These are phyloP conservation scores for Trinectes maculatus DNA, from an alignment of 2,113 vertebrate species.

Conservation along the genomic window DNA sequence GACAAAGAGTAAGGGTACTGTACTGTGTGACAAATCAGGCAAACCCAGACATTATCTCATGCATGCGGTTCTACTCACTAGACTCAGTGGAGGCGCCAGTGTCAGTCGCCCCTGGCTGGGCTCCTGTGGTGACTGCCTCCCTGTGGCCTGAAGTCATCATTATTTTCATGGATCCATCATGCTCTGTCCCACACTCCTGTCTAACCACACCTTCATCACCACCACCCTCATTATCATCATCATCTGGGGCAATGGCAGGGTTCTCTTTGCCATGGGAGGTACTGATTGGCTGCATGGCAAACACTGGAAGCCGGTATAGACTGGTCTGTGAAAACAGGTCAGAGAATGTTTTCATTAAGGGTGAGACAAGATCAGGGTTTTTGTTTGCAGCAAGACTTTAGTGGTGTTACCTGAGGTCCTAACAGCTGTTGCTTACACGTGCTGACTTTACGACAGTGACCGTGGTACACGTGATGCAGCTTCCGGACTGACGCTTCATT, in stretches of 20 bases:
- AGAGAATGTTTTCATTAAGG: too few species aligned
- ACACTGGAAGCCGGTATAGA: not conserved
- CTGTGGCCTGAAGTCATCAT: not conserved
- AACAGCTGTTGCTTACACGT: not conserved
- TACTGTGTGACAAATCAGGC: not conserved
- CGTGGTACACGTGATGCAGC: not conserved
- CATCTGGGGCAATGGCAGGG: not conserved
- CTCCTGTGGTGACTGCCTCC: constrained; percentile 6
- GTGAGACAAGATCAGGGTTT: not conserved
- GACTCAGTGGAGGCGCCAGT: not conserved
- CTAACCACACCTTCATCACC: not conserved
- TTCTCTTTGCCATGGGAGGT: constrained; percentile 11
- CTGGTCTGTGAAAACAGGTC: not conserved
- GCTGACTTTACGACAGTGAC: not conserved
- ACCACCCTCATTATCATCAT: constrained; percentile 13
- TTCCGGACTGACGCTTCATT: not conserved
- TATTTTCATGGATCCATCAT: not conserved
- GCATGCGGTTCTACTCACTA: constrained; percentile 13
- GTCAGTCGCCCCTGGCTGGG: constrained; percentile 1
- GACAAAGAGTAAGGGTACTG: accelerated
- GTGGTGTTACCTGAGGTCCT: constrained; percentile 37
- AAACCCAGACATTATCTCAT: not conserved
- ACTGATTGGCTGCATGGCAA: constrained; percentile 42
- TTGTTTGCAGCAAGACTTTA: not conserved
- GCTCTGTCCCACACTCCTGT: not conserved